phyloP scores from a whole-genome alignment of 2,888 invertebrate genomes.

The Volucella inflata region DNA sequence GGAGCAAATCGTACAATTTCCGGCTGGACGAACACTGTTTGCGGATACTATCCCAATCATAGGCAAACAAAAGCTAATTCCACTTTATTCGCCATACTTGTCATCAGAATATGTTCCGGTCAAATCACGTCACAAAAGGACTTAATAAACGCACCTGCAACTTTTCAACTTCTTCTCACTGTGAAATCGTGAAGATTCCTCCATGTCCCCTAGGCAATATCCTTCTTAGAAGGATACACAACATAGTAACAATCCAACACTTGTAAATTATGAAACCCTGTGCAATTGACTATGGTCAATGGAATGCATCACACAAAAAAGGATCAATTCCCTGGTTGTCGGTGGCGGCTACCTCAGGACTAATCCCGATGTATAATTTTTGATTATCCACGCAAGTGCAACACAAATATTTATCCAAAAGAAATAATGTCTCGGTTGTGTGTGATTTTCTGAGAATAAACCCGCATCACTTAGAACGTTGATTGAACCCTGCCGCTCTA shows the following conservation, averaged over 20 bases:
- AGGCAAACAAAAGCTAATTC: conserved; percentile 16
- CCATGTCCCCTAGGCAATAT: conserved; percentile 3
- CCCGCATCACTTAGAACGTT: conserved; percentile 30
- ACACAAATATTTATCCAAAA: conserved; percentile 61
- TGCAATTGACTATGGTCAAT: neutral
- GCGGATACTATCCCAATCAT: conserved; percentile 7
- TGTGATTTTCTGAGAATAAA: conserved; percentile 45
- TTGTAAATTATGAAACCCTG: neutral
- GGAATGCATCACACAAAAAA: conserved; percentile 49
- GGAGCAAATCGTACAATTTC: neutral
- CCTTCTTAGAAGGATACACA: conserved; percentile 12
- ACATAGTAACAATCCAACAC: conserved; percentile 24
- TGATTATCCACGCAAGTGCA: conserved; percentile 65
- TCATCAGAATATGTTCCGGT: conserved; percentile 33
- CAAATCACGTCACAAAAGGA: neutral
- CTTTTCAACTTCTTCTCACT: neutral
- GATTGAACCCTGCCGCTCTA: conserved; percentile 65
- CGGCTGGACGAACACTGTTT: conserved; percentile 21
- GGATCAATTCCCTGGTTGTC: conserved; percentile 40
- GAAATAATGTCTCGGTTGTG: conserved; percentile 6
- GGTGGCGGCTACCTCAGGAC: neutral
- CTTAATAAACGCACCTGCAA: conserved; percentile 16
- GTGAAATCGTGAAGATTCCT: neutral
- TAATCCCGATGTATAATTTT: conserved; percentile 38
- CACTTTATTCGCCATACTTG: conserved; percentile 20